A percentile compares a stretch with the other conserved stretches of the same genome.
Evolutionary conservation across 2,113 vertebrate species (phyloP).

Genomic region (Syrrhaptes paradoxus): DNA sequence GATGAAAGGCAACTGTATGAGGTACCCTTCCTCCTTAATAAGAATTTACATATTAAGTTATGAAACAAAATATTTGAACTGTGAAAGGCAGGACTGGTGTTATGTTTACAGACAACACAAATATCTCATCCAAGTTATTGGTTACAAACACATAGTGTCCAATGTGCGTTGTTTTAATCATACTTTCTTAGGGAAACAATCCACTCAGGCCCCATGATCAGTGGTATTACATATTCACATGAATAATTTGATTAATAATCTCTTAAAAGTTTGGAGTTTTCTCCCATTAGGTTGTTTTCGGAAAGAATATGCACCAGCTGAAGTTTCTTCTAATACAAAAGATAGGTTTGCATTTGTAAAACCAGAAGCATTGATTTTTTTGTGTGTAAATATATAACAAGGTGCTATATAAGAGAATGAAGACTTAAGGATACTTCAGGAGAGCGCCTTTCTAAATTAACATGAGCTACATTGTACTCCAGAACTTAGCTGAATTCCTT

Average conservation of each 20-base stretch:
- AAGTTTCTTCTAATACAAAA: neutral
- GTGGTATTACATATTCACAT: neutral
- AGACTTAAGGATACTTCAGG: neutral
- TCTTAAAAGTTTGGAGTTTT: neutral
- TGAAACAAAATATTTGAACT: neutral
- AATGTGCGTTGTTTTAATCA: neutral
- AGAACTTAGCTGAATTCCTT: neutral
- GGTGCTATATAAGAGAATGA: neutral
- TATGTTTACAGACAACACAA: neutral
- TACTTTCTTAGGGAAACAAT: neutral
- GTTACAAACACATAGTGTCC: neutral
- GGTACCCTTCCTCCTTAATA: neutral
- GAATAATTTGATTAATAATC: constrained; percentile 11
- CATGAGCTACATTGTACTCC: neutral
- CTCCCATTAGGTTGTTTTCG: constrained; percentile 4
- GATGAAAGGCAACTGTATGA: neutral
- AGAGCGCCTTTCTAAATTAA: neutral
- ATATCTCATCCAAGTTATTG: neutral
- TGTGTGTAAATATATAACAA: neutral
- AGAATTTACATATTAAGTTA: neutral
- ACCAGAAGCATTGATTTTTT: neutral
- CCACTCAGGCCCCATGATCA: neutral
- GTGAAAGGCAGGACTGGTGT: neutral
- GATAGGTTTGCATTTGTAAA: neutral
- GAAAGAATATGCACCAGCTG: neutral